phyloP scores from a whole-genome alignment of 2,888 invertebrate genomes.

The Alentia gelatinosa region DNA sequence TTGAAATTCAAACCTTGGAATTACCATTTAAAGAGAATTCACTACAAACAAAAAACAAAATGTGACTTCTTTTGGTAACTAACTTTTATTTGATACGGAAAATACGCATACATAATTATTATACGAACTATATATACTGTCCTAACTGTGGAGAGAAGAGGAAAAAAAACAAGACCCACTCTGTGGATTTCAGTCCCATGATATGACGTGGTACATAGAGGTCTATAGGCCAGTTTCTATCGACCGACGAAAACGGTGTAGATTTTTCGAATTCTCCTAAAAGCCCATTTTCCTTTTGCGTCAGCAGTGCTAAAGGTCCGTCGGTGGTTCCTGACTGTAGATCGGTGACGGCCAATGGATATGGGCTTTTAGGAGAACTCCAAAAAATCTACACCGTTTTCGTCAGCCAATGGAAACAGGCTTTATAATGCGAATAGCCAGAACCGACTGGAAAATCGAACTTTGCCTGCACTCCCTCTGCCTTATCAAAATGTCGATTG shows the following conservation, averaged over 20 bases:
- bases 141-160: background rate
- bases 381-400: no score
- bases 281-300: no score
- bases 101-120: slow-evolving; percentile 14
- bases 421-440: background rate
- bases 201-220: background rate
- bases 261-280: no score
- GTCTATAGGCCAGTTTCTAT: no score
- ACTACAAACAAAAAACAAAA: background rate
- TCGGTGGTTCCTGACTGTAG: no score
- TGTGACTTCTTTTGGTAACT: background rate
- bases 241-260: no score
- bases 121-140: slow-evolving; percentile 48
- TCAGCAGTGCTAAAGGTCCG: no score
- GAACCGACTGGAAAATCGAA: background rate
- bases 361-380: no score
- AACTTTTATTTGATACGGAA: slow-evolving; percentile 47
- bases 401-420: no score
- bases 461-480: background rate
- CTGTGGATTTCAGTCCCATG: slow-evolving; percentile 40
- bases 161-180: background rate
- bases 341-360: no score
- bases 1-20: no score
- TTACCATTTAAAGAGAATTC: no score
- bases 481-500: background rate